Evolutionary conservation across 2,113 vertebrate genomes (phyloP).

Genomic region (Colinus virginianus): DNA sequence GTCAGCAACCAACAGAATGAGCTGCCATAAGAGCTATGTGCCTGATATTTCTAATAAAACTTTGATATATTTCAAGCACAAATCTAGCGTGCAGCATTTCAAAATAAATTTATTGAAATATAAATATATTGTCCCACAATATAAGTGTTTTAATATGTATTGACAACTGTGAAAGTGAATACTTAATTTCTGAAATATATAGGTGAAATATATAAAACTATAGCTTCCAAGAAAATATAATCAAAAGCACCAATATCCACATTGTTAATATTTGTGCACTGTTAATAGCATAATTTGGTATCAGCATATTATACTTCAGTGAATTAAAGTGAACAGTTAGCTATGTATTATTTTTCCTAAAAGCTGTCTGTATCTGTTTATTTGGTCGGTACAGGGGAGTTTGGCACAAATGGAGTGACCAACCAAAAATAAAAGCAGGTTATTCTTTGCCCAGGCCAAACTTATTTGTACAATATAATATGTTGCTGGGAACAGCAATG

Average conservation of each 20-base stretch:
- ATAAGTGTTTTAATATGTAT: not conserved
- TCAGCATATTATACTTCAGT: not conserved
- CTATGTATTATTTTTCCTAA: not conserved
- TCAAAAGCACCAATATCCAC: not conserved
- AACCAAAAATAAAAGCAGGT: not conserved
- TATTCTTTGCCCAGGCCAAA: not conserved
- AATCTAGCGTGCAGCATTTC: not conserved
- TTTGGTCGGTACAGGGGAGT: not conserved
- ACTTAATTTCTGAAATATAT: not conserved
- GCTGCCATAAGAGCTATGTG: not conserved
- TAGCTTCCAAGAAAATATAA: not conserved
- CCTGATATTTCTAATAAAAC: not conserved
- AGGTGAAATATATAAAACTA: not conserved
- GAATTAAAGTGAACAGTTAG: not conserved
- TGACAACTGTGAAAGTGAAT: not conserved
- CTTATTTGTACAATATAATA: not conserved
- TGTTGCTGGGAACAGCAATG: rapidly evolving
- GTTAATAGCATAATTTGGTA: not conserved
- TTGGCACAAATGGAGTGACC: not conserved
- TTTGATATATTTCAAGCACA: not conserved
- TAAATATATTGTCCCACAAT: not conserved
- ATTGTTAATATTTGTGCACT: not conserved
- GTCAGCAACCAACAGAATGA: not conserved
- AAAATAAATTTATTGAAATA: not conserved
- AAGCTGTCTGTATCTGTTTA: not conserved